phyloP scores from a whole-genome alignment of 2,888 invertebrate species.

The Rhagonycha fulva region DNA sequence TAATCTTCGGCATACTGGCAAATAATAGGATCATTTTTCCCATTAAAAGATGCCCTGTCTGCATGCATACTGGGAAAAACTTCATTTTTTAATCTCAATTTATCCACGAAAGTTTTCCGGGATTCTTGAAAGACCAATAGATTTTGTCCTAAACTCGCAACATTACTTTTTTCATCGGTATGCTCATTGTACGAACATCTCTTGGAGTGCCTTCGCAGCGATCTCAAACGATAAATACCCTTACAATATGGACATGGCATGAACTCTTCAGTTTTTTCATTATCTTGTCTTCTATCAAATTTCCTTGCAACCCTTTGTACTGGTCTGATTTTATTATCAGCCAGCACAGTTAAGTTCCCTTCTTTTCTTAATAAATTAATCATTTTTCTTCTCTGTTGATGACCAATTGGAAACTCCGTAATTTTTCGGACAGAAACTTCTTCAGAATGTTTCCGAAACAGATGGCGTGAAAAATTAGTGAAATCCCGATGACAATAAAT shows the following conservation, averaged over 20 bases:
- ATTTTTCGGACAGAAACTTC: background rate
- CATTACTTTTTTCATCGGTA: too few species aligned
- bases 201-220: too few species aligned
- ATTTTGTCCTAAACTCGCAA: too few species aligned
- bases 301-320: background rate
- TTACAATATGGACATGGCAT: slow-evolving; percentile 4
- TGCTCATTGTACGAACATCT: too few species aligned
- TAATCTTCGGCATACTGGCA: slow-evolving; percentile 36
- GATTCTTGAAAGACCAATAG: too few species aligned
- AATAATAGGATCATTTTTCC: slow-evolving; percentile 33
- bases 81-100: slow-evolving; percentile 34
- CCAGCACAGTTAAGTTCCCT: slow-evolving; percentile 1
- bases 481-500: too few species aligned
- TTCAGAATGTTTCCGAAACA: background rate
- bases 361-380: background rate
- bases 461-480: background rate
- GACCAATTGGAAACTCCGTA: background rate
- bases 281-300: background rate
- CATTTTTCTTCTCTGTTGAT: background rate
- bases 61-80: slow-evolving; percentile 37
- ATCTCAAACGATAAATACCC: background rate
- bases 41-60: slow-evolving; percentile 32
- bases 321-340: slow-evolving; percentile 4
- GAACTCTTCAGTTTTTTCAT: background rate
- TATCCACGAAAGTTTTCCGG: too few species aligned